Conservation (phyloP, 2,113 vertebrate genomes). For the Larimichthys polyactis region DNA sequence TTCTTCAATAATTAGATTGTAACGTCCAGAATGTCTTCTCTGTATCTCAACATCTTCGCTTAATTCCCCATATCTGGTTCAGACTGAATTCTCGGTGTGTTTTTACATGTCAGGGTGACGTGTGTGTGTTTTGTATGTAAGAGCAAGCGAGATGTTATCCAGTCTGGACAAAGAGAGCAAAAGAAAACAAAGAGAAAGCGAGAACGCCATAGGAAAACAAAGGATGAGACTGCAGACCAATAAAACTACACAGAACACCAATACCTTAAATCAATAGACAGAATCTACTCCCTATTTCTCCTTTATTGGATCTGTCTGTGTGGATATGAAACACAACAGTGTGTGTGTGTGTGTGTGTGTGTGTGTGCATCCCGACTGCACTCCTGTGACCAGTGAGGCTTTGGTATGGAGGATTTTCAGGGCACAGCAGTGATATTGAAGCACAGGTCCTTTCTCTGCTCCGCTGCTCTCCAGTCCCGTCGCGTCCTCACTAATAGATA, state of each 20-base stretch:
- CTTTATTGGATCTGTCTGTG: slow-evolving; percentile 64
- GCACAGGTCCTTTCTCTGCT: slow-evolving; percentile 12
- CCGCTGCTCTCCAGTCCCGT: background rate
- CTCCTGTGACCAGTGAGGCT: slow-evolving; percentile 24
- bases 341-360: slow-evolving; percentile 16
- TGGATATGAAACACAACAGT: slow-evolving; percentile 20
- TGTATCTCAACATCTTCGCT: too few relatives aligned
- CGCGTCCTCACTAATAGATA: background rate
- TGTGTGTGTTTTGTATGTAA: background rate
- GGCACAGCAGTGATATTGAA: slow-evolving; percentile 25
- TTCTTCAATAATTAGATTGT: background rate
- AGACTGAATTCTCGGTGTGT: too few relatives aligned
- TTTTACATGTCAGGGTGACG: background rate
- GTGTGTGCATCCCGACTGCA: slow-evolving; percentile 1
- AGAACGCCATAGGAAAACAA: slow-evolving; percentile 9
- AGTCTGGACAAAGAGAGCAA: background rate
- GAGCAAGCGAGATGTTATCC: slow-evolving; percentile 16
- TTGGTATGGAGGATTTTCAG: slow-evolving; percentile 18
- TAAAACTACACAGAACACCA: slow-evolving; percentile 38
- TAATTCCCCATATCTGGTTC: too few relatives aligned
- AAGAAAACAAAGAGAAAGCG: background rate
- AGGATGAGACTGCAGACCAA: slow-evolving; percentile 39
- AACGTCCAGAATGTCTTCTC: background rate
- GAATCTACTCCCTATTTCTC: slow-evolving; percentile 50
- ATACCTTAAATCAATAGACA: slow-evolving; percentile 68